Percentiles rank a stretch among this genome's conserved stretches.
Evolutionary conservation across 2,888 invertebrate species (phyloP).

Genomic region (Rhagophthalmus giganteus): DNA sequence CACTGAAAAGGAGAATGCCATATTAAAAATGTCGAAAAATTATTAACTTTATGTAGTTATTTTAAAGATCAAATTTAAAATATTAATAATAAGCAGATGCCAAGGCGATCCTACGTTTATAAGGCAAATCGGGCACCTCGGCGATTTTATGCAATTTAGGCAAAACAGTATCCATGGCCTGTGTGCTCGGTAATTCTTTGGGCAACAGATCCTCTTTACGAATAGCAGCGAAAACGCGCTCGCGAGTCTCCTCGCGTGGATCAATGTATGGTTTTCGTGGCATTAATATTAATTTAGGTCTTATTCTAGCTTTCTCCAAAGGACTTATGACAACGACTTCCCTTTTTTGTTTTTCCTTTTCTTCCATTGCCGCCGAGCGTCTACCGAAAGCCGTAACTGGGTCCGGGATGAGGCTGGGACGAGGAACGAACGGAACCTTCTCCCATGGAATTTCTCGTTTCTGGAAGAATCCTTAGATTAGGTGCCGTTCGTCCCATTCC

Average conservation of each 20-base stretch:
- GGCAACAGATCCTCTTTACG: slow-evolving; percentile 61
- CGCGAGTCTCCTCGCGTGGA: slow-evolving; percentile 67
- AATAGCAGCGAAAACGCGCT: slow-evolving; percentile 64
- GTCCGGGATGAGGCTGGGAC: slow-evolving; percentile 82
- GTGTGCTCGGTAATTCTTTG: slow-evolving; percentile 43
- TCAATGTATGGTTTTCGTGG: slow-evolving; percentile 71
- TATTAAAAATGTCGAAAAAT: no score
- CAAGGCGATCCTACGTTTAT: slow-evolving; percentile 58
- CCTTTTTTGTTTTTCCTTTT: slow-evolving; percentile 40
- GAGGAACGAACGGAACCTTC: slow-evolving; percentile 83
- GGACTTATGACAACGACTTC: slow-evolving; percentile 58
- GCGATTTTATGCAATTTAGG: slow-evolving; percentile 63
- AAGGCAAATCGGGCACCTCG: slow-evolving; percentile 54
- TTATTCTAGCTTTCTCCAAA: slow-evolving; percentile 65
- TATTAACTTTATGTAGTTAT: no score
- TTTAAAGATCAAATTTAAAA: no score
- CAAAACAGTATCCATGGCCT: slow-evolving; percentile 67
- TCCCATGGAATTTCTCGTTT: slow-evolving; percentile 82
- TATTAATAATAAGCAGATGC: slow-evolving; percentile 46
- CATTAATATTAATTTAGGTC: slow-evolving; percentile 61
- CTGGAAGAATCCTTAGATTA: slow-evolving; percentile 61
- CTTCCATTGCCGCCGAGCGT: slow-evolving; percentile 47
- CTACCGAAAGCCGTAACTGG: slow-evolving; percentile 84
- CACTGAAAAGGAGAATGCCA: no score
- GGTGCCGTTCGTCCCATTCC: slow-evolving; percentile 49